Conservation (phyloP, 2,888 invertebrate species). For the Hyposoter dolosus region DNA sequence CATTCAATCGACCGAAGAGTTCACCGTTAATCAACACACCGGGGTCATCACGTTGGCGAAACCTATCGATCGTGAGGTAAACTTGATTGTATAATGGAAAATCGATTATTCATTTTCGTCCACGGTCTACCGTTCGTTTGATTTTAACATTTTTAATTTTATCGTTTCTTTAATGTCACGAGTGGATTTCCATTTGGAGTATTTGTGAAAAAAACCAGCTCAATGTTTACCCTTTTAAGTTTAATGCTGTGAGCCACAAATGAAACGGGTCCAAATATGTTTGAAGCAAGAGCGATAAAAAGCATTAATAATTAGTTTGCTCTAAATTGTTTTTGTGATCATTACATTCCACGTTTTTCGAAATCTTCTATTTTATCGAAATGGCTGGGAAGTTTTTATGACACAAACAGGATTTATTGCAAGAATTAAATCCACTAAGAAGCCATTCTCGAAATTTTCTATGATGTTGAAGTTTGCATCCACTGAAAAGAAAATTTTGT, state of each 20-base stretch:
- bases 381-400: neutral
- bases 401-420: neutral
- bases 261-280: neutral
- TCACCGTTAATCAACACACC: conserved; percentile 91
- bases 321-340: neutral
- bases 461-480: too few species aligned
- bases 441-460: neutral
- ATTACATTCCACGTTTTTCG: neutral
- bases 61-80: conserved; percentile 93
- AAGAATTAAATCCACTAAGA: neutral
- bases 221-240: neutral
- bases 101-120: neutral
- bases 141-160: neutral
- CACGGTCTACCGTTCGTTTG: neutral
- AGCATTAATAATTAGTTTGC: neutral
- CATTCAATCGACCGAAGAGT: conserved; percentile 92
- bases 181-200: neutral
- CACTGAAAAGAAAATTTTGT: too few species aligned
- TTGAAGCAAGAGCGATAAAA: neutral
- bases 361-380: neutral
- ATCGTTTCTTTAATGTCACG: neutral
- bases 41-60: conserved; percentile 93
- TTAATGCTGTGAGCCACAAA: neutral
- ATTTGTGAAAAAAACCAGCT: neutral
- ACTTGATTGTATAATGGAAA: conserved; percentile 21